phyloP scores from a whole-genome alignment of 1,140 invertebrate species.

The Drosophila aff. region DNA sequence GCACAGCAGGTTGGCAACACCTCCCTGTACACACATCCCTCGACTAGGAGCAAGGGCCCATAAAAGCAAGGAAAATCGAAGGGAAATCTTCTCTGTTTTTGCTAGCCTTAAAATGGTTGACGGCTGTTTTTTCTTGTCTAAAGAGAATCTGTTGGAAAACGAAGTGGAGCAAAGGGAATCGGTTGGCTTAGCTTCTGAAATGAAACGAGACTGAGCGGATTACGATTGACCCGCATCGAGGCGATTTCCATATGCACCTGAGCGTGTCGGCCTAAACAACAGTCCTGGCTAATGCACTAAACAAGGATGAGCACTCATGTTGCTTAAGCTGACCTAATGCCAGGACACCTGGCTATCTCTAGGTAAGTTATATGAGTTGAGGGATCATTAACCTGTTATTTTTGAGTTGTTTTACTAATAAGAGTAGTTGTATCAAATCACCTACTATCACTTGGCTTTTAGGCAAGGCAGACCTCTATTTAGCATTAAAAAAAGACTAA shows the following conservation, averaged over 20 bases:
- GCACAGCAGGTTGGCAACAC: slow-evolving; percentile 18
- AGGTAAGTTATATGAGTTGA: background rate
- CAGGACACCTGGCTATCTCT: no score
- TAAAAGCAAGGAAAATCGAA: slow-evolving; percentile 9
- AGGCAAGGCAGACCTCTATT: background rate
- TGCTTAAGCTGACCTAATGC: background rate
- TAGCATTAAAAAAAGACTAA: slow-evolving; percentile 1
- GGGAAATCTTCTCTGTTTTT: slow-evolving; percentile 6
- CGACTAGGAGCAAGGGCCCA: background rate
- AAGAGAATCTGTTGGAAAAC: slow-evolving; percentile 4
- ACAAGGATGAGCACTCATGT: slow-evolving; percentile 13
- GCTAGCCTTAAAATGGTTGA: slow-evolving; percentile 38
- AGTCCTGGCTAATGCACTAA: slow-evolving; percentile 34
- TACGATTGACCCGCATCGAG: slow-evolving; percentile 50
- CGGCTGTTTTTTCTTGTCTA: slow-evolving; percentile 26
- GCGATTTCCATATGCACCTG: slow-evolving; percentile 32
- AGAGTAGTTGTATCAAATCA: no score
- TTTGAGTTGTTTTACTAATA: background rate
- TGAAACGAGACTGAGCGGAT: slow-evolving; percentile 60
- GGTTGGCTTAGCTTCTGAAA: slow-evolving; percentile 34
- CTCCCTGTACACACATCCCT: slow-evolving; percentile 1
- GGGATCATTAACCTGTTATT: background rate
- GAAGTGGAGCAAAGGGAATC: slow-evolving; percentile 21
- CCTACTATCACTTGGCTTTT: no score
- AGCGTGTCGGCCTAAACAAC: slow-evolving; percentile 15